These are phyloP conservation scores for Apus apus DNA, from an alignment of 2,113 vertebrate genomes.

Conservation along the genomic window DNA sequence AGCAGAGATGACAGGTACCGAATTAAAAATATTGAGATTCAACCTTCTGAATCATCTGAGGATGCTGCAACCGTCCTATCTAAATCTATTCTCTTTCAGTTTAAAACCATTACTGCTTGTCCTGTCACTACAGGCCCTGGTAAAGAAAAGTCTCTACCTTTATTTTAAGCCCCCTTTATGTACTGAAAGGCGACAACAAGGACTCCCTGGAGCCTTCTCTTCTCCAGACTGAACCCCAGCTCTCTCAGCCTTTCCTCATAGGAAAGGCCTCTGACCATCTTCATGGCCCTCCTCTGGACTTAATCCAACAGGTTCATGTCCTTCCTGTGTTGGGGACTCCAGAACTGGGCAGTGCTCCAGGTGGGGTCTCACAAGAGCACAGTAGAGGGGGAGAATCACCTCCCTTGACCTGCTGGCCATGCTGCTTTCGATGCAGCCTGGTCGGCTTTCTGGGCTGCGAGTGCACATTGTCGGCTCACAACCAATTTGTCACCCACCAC, in stretches of 20 bases:
- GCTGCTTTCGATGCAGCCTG: background rate
- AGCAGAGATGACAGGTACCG: background rate
- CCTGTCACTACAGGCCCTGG: background rate
- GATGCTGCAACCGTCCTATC: background rate
- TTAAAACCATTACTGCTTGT: background rate
- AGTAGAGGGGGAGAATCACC: background rate
- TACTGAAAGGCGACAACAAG: background rate
- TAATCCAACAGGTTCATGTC: background rate
- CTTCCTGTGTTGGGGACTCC: rapidly evolving
- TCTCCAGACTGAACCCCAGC: background rate
- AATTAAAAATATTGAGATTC: background rate
- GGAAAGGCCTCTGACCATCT: background rate
- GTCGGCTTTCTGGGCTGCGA: background rate
- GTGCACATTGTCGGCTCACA: rapidly evolving
- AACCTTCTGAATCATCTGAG: background rate
- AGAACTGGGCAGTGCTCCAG: background rate
- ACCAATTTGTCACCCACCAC: too few relatives aligned
- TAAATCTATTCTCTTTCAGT: background rate
- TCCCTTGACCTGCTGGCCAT: background rate
- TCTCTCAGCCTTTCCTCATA: background rate
- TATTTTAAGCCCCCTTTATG: background rate
- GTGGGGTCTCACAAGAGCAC: background rate
- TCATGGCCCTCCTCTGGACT: background rate
- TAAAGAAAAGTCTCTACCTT: background rate
- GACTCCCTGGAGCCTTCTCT: background rate